These are phyloP conservation scores for Gymnothorax reevesii DNA, from an alignment of 2,797 vertebrate species.

Conservation along the genomic window DNA sequence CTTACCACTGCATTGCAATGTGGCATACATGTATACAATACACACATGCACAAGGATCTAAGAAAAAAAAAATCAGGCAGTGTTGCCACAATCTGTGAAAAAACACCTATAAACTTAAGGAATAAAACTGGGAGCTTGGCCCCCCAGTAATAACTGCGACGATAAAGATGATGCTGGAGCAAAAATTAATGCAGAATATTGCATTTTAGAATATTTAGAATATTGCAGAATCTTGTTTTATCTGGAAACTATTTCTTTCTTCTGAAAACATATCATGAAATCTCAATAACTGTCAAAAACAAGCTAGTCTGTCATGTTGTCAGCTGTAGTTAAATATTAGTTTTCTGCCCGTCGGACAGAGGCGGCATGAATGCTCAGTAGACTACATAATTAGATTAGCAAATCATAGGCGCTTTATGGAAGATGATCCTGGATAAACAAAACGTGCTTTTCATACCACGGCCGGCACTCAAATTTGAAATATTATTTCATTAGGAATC, in stretches of 20 bases:
- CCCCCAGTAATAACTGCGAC: background rate
- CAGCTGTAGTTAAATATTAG: background rate
- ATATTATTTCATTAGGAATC: slow-evolving; percentile 36
- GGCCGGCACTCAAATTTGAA: slow-evolving; percentile 36
- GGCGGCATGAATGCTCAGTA: slow-evolving; percentile 37
- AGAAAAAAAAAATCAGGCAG: too few relatives aligned
- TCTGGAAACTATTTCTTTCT: background rate
- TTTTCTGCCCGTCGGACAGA: slow-evolving; percentile 16
- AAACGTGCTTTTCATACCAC: slow-evolving; percentile 16
- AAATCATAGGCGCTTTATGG: slow-evolving; percentile 39
- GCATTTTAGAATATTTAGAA: too few relatives aligned
- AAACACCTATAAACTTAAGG: too few relatives aligned
- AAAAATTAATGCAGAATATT: background rate
- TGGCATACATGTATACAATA: too few relatives aligned
- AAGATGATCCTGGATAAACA: slow-evolving; percentile 42
- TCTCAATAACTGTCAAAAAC: background rate
- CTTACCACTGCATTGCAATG: too few relatives aligned
- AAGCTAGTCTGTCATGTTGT: background rate
- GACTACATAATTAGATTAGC: slow-evolving; percentile 46
- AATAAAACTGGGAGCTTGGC: background rate
- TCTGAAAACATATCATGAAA: background rate
- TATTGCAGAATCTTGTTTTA: too few relatives aligned
- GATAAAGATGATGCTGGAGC: background rate
- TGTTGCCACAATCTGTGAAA: too few relatives aligned
- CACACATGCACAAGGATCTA: too few relatives aligned